Conservation (phyloP, 1,140 invertebrate genomes). For the Drosophila punjabiensis region DNA sequence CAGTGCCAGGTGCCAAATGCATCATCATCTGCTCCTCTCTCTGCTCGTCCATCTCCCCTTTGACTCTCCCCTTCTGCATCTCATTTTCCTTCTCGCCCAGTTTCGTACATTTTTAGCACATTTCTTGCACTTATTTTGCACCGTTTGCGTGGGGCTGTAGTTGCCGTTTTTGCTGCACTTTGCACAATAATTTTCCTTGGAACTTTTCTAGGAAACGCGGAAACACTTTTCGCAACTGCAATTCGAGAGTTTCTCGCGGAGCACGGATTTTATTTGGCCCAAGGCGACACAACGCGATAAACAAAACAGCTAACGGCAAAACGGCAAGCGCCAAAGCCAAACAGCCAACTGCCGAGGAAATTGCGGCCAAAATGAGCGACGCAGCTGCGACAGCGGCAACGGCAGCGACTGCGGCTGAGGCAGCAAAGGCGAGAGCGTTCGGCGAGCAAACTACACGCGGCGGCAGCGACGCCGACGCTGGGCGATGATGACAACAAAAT, state of each 20-base stretch:
- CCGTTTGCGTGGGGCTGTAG: conserved; percentile 22
- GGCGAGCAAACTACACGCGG: conserved; percentile 38
- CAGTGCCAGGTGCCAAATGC: conserved; percentile 75
- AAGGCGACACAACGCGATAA: conserved; percentile 32
- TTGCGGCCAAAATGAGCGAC: conserved; percentile 56
- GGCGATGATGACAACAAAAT: conserved; percentile 51
- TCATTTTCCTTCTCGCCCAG: conserved; percentile 27
- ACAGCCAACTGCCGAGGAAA: conserved; percentile 60
- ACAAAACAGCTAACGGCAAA: conserved; percentile 37
- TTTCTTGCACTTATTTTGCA: conserved; percentile 67
- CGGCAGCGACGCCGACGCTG: conserved; percentile 45
- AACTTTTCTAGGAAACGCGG: conserved; percentile 11
- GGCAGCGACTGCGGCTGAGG: not conserved
- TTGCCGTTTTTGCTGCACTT: conserved; percentile 11
- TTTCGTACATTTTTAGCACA: conserved; percentile 81
- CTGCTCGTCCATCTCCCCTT: not conserved
- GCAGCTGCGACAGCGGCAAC: conserved; percentile 25
- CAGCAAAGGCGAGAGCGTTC: conserved; percentile 43
- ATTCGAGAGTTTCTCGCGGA: conserved; percentile 25
- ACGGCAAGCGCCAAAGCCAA: conserved; percentile 51
- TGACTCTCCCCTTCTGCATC: not conserved
- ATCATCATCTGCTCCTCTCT: conserved; percentile 57
- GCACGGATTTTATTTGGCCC: conserved; percentile 37
- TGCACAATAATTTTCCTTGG: conserved; percentile 8
- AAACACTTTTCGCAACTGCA: conserved; percentile 27